These are phyloP conservation scores for Phocoena sinus DNA, from an alignment of 2,113 vertebrate genomes.

Conservation along the genomic window DNA sequence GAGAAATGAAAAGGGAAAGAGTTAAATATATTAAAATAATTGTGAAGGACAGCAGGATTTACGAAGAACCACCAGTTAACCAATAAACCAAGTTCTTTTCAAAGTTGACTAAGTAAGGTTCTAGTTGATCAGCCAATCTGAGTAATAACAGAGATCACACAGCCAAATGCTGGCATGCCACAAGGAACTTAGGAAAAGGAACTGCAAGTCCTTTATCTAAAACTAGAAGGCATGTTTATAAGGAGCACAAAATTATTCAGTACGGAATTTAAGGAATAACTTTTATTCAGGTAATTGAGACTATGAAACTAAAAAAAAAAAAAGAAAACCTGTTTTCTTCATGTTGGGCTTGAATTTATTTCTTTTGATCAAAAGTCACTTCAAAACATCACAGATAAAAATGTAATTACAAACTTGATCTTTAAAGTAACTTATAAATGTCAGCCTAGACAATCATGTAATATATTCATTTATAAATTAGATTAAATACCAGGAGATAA, in stretches of 20 bases:
- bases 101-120: background rate
- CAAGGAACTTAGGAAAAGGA: background rate
- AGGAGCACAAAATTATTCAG: background rate
- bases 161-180: background rate
- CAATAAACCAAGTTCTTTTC: background rate
- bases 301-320: background rate
- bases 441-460: background rate
- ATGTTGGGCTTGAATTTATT: background rate
- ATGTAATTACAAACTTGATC: background rate
- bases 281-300: background rate
- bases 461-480: background rate
- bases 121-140: background rate
- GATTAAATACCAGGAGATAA: background rate
- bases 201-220: background rate
- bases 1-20: background rate
- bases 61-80: background rate
- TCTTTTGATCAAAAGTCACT: background rate
- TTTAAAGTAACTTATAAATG: background rate
- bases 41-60: background rate
- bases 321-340: background rate
- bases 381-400: constrained; percentile 8
- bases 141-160: background rate
- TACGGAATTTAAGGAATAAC: background rate
- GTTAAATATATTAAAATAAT: background rate
- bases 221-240: background rate